Evolutionary conservation across 2,113 vertebrate species (phyloP), one percentile per base, ranked within the genome.

Genomic region (Burhinus oedicnemus): DNA sequence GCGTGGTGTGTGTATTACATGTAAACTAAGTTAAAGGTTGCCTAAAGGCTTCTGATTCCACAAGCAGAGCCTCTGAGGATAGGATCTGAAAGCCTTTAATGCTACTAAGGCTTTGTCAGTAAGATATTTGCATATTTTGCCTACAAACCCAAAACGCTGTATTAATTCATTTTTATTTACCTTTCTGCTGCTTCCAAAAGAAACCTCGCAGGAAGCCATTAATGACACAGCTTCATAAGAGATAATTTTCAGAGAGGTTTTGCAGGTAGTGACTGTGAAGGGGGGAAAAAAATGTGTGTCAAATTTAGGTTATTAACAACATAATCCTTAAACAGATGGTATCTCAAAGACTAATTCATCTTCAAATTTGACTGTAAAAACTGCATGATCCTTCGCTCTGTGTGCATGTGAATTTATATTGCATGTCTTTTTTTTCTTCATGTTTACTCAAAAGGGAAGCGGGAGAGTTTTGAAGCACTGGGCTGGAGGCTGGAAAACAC

Each of bases 151-250:
- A 84, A 90, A 96, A 66, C 0, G 36, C 84, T 91, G 36, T 85
- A 88, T 96, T 96, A 94, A 97, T 97, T 97, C 94, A 80, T 95
- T 97, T 96, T 96, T 97, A 97, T 97, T 96, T 97, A 95, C 93
- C 94, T 98, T 97, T 95, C 87, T 60, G 76, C 86, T 18, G 4
- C 61, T 93, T 97, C 86, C 94, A 96, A 95, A 95, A 90, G 96
- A 89, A 96, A 87, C 82, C 96, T 97, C 44, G 4, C 62, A 95
- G 97, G 91, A 97, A 97, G 72, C 80, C 77, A 62, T 97, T 97
- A 94, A 87, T 90, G 68, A 96, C 93, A 96, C 26, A 4, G 32
- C 87, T 97, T 95, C 94, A 85, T 81, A 90, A 77, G 80, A 93
- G 75, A 92, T 65, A 84, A 96, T 96, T 98, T 97, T 93, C 72